Base-by-base conservation (phyloP, 2,797 vertebrate species). In the Megaceryle alcyon region DNA sequence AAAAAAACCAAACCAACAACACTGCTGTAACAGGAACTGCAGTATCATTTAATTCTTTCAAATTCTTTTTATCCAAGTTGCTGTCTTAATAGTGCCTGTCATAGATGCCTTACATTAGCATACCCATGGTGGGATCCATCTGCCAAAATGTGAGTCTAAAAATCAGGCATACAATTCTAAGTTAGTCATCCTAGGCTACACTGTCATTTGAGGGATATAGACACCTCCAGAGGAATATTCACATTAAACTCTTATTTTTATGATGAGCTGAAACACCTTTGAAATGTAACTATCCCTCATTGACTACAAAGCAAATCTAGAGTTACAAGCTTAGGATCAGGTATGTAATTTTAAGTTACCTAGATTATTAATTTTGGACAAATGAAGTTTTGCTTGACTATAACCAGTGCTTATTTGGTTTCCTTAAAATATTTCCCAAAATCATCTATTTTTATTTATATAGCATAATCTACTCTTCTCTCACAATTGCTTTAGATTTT, bases 51-150 rank as follows among this genome's bases (percentile, higher is more conserved):
- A 35, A 35, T 72, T 89, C 29, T 83, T 78, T 79, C 53, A 90
- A 76, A 64, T 83, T 39, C 65, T 88, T 94, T 93, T 88, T 19
- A 86, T 83, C 35, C 18, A 72, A 48, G 69, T 64, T 92, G 33
- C 63, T 84, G 20, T 88, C 49, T 91, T 89, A 87, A 91, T 82
- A 93, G 44, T 68, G 33, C 37, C 48, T 96, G 68, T 93, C 84
- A 78, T 23, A 93, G 65, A 48, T 37, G 19, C 21, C 19, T 91
- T 78, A 71, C 10, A 65, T 91, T 86, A 88, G 29, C 69, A 79
- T 83, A 78, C 17, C 81, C 49, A 26, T 22, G 33, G 76, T 83
- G 37, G 48, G 65, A 86, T 79, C 37, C 18, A 82, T 63, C 73
- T 91, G 63, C 51, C 59, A 91, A 92, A 92, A 73, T 35, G 11